Conservation (phyloP, 53 echinoderm and acorn worm genomes). For the Paelopatides confundens region DNA sequence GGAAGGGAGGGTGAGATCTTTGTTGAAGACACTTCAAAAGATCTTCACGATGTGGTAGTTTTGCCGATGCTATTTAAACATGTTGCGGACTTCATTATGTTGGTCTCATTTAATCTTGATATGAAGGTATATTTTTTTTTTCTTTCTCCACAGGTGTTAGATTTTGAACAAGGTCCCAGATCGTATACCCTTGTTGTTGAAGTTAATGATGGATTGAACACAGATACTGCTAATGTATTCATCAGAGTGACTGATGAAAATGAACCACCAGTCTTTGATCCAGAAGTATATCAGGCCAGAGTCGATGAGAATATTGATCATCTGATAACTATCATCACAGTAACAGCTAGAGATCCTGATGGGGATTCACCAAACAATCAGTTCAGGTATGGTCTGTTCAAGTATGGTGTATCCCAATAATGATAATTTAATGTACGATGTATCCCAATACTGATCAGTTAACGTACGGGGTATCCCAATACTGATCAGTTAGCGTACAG, state of each 20-base stretch:
- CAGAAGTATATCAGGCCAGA: neutral
- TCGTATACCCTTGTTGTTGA: constrained; percentile 56
- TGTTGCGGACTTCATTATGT: neutral
- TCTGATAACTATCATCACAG: constrained; percentile 43
- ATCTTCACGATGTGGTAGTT: too few species aligned
- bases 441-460: too few species aligned
- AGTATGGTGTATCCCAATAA: neutral
- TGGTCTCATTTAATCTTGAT: neutral
- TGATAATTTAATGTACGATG: neutral
- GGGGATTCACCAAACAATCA: constrained; percentile 21
- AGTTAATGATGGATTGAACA: constrained; percentile 53
- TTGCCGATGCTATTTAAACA: too few species aligned
- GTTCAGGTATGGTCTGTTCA: constrained; percentile 40
- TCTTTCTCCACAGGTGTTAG: constrained; percentile 39
- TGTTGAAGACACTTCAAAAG: too few species aligned
- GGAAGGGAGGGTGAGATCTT: too few species aligned
- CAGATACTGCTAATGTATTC: constrained; percentile 36
- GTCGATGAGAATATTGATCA: constrained; percentile 53
- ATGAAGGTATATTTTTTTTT: neutral
- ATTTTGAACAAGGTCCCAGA: constrained; percentile 26
- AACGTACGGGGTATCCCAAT: too few species aligned
- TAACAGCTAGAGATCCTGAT: constrained; percentile 63
- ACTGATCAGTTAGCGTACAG: too few species aligned
- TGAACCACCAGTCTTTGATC: constrained; percentile 76
- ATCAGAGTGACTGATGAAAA: constrained; percentile 76